Evolutionary conservation across 2,113 vertebrate genomes (phyloP).

Genomic region (Microcebus ravelobensis): DNA sequence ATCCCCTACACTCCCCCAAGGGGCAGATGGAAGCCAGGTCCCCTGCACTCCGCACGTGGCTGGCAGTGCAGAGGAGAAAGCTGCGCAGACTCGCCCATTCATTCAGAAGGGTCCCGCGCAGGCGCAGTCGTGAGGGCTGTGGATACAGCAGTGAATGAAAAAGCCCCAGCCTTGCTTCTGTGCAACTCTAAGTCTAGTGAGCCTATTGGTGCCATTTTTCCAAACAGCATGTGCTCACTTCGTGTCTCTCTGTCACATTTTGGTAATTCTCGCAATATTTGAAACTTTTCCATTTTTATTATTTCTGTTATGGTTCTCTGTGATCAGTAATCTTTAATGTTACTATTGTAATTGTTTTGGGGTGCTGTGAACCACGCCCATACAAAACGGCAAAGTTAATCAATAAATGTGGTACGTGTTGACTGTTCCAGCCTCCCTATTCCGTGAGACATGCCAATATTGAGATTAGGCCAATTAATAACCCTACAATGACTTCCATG

Average conservation of each 20-base stretch:
- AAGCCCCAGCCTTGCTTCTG: background rate
- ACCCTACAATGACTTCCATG: background rate
- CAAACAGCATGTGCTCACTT: background rate
- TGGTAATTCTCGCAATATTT: background rate
- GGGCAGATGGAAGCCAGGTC: background rate
- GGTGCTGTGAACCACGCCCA: background rate
- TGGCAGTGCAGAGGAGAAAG: fast-evolving
- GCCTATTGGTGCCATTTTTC: background rate
- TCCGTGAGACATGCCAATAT: background rate
- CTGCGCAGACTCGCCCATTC: fast-evolving
- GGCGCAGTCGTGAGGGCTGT: background rate
- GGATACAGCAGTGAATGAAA: background rate
- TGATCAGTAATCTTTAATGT: background rate
- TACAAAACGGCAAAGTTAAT: background rate
- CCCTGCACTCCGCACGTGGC: fast-evolving
- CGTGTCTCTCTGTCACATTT: background rate
- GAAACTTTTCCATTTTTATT: background rate
- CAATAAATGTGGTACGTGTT: background rate
- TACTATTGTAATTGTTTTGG: background rate
- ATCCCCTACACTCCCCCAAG: too few relatives aligned
- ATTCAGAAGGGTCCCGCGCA: background rate
- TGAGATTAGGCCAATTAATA: background rate
- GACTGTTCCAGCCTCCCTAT: background rate
- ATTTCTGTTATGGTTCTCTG: background rate
- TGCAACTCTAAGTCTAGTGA: too few relatives aligned